Conservation (phyloP, 2,888 invertebrate species). For the Meiosimyza platycephala region DNA sequence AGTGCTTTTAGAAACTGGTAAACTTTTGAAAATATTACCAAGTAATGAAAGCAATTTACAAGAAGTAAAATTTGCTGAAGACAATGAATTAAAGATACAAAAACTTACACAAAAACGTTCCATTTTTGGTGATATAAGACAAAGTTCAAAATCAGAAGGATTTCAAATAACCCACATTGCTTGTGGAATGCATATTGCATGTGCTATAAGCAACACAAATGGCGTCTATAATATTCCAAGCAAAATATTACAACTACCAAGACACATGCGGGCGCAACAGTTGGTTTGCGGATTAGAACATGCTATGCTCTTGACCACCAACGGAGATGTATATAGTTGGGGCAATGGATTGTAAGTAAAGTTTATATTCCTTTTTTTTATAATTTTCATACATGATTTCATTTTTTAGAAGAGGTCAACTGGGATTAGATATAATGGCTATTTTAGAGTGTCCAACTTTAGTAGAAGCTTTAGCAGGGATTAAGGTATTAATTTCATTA, state of each 20-base stretch:
- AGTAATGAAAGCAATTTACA: constrained; percentile 45
- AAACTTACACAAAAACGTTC: constrained; percentile 50
- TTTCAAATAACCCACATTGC: constrained; percentile 65
- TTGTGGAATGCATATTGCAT: constrained; percentile 68
- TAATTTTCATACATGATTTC: background rate
- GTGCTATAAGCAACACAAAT: constrained; percentile 68
- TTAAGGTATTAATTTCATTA: constrained; percentile 67
- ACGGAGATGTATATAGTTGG: constrained; percentile 83
- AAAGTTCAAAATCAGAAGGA: constrained; percentile 14
- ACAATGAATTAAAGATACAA: background rate
- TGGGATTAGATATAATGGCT: constrained; percentile 79
- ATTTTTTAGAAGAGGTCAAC: constrained; percentile 81
- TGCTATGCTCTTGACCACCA: constrained; percentile 75
- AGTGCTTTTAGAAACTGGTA: constrained; percentile 57
- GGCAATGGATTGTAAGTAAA: constrained; percentile 82
- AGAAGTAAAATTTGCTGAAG: constrained; percentile 46
- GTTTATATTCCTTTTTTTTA: background rate
- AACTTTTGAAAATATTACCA: constrained; percentile 53
- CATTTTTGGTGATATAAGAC: constrained; percentile 51
- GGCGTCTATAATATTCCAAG: constrained; percentile 74
- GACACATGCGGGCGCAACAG: constrained; percentile 72
- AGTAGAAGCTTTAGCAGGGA: constrained; percentile 80
- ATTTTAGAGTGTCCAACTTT: constrained; percentile 73
- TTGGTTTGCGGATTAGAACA: constrained; percentile 86
- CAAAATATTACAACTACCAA: constrained; percentile 69